Conservation (phyloP, 2,113 vertebrate genomes). For the Spermophilus dauricus region DNA sequence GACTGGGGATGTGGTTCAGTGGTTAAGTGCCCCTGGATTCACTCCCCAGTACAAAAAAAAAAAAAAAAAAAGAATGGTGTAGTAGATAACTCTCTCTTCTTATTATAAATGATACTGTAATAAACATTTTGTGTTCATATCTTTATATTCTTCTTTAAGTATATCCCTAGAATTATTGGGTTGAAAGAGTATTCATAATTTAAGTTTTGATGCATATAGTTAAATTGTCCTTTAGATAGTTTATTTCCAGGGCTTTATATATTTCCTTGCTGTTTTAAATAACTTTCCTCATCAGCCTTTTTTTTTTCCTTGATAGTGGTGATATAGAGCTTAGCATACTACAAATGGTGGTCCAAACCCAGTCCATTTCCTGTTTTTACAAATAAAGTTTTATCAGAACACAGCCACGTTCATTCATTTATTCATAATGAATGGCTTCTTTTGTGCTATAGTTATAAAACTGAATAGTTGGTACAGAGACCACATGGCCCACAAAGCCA, state of each 20-base stretch:
- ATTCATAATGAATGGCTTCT: background rate
- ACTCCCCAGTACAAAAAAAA: too few relatives aligned
- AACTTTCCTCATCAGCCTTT: background rate
- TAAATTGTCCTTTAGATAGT: background rate
- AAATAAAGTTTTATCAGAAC: slow-evolving; percentile 25
- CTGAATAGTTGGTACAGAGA: background rate
- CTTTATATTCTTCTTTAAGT: slow-evolving; percentile 34
- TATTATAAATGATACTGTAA: slow-evolving; percentile 12
- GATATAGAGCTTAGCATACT: background rate
- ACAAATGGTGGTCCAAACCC: background rate
- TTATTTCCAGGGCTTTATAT: slow-evolving; percentile 34
- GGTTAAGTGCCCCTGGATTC: too few relatives aligned
- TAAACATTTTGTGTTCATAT: slow-evolving; percentile 34
- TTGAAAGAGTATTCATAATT: slow-evolving; percentile 59
- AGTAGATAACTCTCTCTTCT: slow-evolving; percentile 39
- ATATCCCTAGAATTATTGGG: background rate
- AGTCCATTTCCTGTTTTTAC: background rate
- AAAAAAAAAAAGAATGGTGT: background rate
- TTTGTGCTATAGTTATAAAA: background rate
- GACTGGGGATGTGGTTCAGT: too few relatives aligned
- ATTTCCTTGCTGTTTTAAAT: slow-evolving; percentile 45
- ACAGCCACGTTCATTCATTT: background rate
- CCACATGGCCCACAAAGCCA: background rate
- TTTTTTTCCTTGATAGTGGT: too few relatives aligned
- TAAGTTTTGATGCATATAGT: slow-evolving; percentile 27